Evolutionary conservation across 1,140 invertebrate species (phyloP).

Genomic region (Drosophila leontia): DNA sequence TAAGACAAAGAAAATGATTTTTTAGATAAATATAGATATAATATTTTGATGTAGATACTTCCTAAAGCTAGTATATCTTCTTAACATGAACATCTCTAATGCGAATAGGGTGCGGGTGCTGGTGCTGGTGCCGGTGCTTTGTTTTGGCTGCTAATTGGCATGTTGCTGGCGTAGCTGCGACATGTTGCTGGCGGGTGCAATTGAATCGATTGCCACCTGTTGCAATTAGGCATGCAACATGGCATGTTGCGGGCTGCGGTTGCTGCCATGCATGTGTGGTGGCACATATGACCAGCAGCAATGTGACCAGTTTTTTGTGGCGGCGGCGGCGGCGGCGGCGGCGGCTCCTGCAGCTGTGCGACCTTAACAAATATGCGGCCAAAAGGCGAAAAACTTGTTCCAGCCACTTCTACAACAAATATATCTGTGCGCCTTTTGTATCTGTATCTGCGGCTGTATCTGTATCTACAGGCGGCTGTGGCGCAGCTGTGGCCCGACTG

Average conservation of each 20-base stretch:
- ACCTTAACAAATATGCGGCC: conserved; percentile 82
- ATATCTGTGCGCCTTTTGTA: conserved; percentile 24
- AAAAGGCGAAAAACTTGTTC: conserved; percentile 66
- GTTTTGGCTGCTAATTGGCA: conserved; percentile 42
- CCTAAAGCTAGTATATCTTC: neutral
- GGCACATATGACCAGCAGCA: conserved; percentile 76
- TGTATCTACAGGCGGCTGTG: conserved; percentile 51
- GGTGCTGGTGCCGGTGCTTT: conserved; percentile 15
- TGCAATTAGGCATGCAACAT: conserved; percentile 83
- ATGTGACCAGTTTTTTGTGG: conserved; percentile 47
- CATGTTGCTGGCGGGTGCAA: conserved; percentile 47
- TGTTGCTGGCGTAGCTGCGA: conserved; percentile 47
- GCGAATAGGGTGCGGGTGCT: conserved; percentile 4
- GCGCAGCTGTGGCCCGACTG: conserved; percentile 36
- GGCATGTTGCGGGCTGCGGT: conserved; percentile 64
- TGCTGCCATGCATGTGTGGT: conserved; percentile 55
- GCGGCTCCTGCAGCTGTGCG: conserved; percentile 68
- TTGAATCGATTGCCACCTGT: conserved; percentile 73
- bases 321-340: neutral
- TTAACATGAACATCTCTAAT: neutral
- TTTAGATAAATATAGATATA: neutral
- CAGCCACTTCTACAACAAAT: conserved; percentile 32
- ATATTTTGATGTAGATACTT: neutral
- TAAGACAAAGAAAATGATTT: neutral
- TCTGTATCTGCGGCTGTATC: conserved; percentile 55